A percentile compares a stretch with the other conserved stretches of the same genome.
Conservation (phyloP, 2,113 vertebrate species). For the Malurus melanocephalus region DNA sequence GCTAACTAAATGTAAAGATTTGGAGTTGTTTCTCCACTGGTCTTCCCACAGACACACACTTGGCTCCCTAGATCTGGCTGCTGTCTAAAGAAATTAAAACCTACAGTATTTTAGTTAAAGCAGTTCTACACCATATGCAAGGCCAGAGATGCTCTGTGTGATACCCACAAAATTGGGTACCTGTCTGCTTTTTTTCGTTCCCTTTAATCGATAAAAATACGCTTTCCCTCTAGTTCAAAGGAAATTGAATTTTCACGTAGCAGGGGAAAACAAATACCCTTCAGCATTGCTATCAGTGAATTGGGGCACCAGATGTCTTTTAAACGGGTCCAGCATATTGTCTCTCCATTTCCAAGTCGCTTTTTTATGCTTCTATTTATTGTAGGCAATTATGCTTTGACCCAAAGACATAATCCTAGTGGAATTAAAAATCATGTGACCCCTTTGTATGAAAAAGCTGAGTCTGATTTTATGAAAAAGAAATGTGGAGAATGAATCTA, state of each 20-base stretch:
- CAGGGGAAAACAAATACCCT: conserved; percentile 52
- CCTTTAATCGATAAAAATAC: conserved; percentile 46
- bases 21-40: not conserved
- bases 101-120: conserved; percentile 28
- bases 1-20: conserved; percentile 2
- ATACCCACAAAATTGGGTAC: conserved; percentile 9
- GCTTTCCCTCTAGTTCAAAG: conserved; percentile 22
- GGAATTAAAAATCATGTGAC: conserved; percentile 47
- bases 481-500: conserved; percentile 46
- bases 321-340: conserved; percentile 41
- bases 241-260: conserved; percentile 57
- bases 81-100: conserved; percentile 28
- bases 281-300: conserved; percentile 49
- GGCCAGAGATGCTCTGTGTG: conserved; percentile 6
- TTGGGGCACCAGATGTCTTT: conserved; percentile 54
- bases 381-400: conserved; percentile 58
- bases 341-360: conserved; percentile 40
- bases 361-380: conserved; percentile 53
- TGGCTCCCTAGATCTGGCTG: not conserved
- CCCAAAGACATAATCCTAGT: conserved; percentile 53
- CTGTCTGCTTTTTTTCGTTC: conserved; percentile 34
- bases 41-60: not conserved
- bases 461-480: conserved; percentile 51
- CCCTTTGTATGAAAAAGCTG: conserved; percentile 37
- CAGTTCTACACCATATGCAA: not conserved